These are phyloP conservation scores for Venturia canescens DNA, from an alignment of 1,140 invertebrate genomes.

Conservation along the genomic window DNA sequence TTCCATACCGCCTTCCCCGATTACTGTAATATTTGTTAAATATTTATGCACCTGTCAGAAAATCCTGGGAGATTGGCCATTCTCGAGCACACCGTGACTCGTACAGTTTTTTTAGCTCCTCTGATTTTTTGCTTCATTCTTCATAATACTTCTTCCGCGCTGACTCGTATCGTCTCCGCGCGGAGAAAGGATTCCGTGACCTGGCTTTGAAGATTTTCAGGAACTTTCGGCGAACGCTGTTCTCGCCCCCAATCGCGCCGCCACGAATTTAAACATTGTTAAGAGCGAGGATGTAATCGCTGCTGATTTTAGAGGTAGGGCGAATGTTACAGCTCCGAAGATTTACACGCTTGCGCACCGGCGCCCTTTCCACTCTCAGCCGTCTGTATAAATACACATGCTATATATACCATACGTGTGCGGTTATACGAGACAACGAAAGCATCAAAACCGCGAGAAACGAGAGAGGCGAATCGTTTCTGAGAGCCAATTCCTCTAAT, in stretches of 20 bases:
- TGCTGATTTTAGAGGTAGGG: neutral
- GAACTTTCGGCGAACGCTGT: conserved; percentile 23
- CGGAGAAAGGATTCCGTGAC: conserved; percentile 17
- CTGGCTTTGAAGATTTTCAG: conserved; percentile 23
- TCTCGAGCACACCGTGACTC: neutral
- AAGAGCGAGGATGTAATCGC: neutral
- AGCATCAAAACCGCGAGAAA: neutral
- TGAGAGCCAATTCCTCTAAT: conserved; percentile 71
- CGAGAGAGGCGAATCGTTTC: conserved; percentile 60
- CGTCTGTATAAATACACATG: neutral
- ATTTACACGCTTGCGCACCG: neutral
- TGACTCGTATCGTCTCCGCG: neutral
- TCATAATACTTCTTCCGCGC: too few relatives aligned
- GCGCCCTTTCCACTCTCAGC: neutral
- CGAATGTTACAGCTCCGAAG: neutral
- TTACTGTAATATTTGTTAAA: conserved; percentile 44
- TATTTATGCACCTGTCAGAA: conserved; percentile 44
- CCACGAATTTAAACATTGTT: too few relatives aligned
- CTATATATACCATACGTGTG: neutral
- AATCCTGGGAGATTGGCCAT: conserved; percentile 27
- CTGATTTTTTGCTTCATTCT: neutral
- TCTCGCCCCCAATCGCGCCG: neutral
- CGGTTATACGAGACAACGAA: conserved; percentile 27
- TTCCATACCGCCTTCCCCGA: conserved; percentile 30
- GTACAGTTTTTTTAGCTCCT: conserved; percentile 2